Evolutionary conservation across 2,113 vertebrate species (phyloP).

Genomic region (rabbit (Oryctolagus cuniculus)): mOryCun1.1 NC_091435.1:128324501-128325000

Average conservation of each 20-base stretch:
- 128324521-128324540: too few relatives aligned
- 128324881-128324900: too few relatives aligned
- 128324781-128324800: not conserved
- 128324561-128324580: not conserved
- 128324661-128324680: not conserved
- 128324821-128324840: too few relatives aligned
- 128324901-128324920: too few relatives aligned
- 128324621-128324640: conserved; percentile 13
- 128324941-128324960: too few relatives aligned
- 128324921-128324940: too few relatives aligned
- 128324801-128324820: not conserved
- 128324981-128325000: too few relatives aligned
- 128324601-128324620: not conserved
- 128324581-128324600: conserved; percentile 7
- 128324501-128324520: too few relatives aligned
- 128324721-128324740: not conserved
- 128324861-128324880: too few relatives aligned
- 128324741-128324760: not conserved
- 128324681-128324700: not conserved
- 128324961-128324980: too few relatives aligned
- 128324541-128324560: too few relatives aligned
- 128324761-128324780: not conserved
- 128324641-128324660: not conserved
- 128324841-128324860: too few relatives aligned
- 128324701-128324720: not conserved